Evolutionary conservation across 2,113 vertebrate genomes (phyloP).

Genomic region (Taurulus bubalis): DNA sequence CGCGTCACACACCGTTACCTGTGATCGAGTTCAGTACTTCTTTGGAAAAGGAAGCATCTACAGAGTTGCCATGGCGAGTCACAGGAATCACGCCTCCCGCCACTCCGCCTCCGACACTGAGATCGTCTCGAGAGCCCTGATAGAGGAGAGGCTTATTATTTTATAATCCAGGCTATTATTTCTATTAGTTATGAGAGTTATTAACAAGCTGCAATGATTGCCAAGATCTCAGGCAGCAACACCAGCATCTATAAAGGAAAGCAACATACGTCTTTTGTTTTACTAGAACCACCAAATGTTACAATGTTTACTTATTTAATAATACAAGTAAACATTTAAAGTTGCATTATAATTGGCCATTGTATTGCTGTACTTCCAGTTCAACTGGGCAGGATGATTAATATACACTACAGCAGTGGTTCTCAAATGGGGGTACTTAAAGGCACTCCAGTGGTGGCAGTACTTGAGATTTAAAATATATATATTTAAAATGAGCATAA

Average conservation of each 20-base stretch:
- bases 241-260: not conserved
- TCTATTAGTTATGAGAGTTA: not conserved
- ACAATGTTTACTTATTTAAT: not conserved
- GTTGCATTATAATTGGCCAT: not conserved
- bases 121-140: slow-evolving; percentile 95
- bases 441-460: no score
- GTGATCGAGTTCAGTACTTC: slow-evolving; percentile 99
- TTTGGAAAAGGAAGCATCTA: slow-evolving; percentile 97
- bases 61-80: slow-evolving; percentile 91
- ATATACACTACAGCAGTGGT: not conserved
- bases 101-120: slow-evolving; percentile 89
- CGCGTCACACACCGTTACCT: slow-evolving; percentile 82
- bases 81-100: slow-evolving; percentile 83
- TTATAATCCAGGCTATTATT: not conserved
- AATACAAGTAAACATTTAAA: not conserved
- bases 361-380: not conserved
- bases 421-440: no score
- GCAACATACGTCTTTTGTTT: slow-evolving; percentile 3
- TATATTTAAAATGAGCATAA: no score
- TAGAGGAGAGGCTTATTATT: not conserved
- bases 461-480: no score
- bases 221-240: not conserved
- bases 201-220: not conserved
- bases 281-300: not conserved
- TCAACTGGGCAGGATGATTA: not conserved